Base-by-base conservation (phyloP, 53 echinoderm and acorn worm genomes). In the Actinopyga echinites region DNA sequence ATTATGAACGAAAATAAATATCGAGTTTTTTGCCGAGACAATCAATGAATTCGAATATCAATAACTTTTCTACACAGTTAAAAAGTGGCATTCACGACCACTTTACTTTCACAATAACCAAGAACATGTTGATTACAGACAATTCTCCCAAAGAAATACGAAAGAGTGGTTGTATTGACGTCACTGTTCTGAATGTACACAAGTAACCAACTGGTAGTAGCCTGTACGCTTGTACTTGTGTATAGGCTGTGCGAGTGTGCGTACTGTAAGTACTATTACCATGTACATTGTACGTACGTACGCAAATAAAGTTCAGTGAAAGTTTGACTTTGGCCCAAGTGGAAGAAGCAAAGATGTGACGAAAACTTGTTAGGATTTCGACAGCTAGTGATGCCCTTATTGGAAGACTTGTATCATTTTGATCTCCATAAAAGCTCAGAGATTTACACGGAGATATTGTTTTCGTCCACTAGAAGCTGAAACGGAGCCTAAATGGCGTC, bases 401-500 rank as follows among this genome's bases (percentile, higher is more conserved):
- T 49, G 49, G 49, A 49, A 49, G 17, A 49, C 49, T 15, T 15
- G 15, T 2, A 49, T 2, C 17, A 15, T 0, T 49, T 49, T 49
- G 49, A 15, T 49, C 49, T 49, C 49, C 49, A 15, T 8, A 34
- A 34, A 33, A 71, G 8, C 28, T 71, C 44, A 40, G 44, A 35
- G 71, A 71, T 71, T 21, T 32, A 71, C 6, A 42, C 24, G 40
- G 71, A 40, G 38, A 71, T 42, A 40, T 26, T 24, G 22, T 40
- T 71, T 19, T 71, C 71, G 44, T 71, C 24, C 42, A 40, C 37
- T 17, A 68, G n/a, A 68, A 38, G 68, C 68, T 68, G 21, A 32
- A 71, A 71, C 12, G 43, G 71, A 25, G 42, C 44, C 40, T 33
- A 34, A 74, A 78, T 78, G 78, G 78, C 78, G 52, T 78, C 78